These are phyloP conservation scores for Thera obeliscata DNA, from an alignment of 2,888 invertebrate species.

Conservation along the genomic window DNA sequence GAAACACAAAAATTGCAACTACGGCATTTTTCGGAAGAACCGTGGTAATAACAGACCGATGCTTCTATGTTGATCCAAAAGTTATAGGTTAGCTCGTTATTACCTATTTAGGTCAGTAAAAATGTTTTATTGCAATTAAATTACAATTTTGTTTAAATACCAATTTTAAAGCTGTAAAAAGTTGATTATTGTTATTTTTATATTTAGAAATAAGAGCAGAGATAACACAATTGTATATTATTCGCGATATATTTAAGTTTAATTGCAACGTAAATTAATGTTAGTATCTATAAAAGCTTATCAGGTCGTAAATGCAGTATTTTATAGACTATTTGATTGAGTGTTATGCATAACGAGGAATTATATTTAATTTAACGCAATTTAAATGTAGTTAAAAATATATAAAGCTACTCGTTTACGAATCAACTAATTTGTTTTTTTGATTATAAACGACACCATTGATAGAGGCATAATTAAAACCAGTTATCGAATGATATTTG, in stretches of 20 bases:
- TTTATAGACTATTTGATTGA: slow-evolving; percentile 32
- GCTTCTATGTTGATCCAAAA: not conserved
- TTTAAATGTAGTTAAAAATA: slow-evolving; percentile 24
- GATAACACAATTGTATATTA: slow-evolving; percentile 18
- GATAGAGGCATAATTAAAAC: slow-evolving; percentile 17
- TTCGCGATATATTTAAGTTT: slow-evolving; percentile 31
- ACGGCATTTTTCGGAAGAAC: not conserved
- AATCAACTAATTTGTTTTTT: slow-evolving; percentile 11
- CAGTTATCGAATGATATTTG: slow-evolving; percentile 7
- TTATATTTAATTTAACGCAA: slow-evolving; percentile 30
- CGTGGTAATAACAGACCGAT: not conserved
- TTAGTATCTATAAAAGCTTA: slow-evolving; percentile 28
- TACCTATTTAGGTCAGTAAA: not conserved
- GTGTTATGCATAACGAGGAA: slow-evolving; percentile 24
- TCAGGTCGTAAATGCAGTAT: slow-evolving; percentile 31
- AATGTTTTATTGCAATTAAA: not conserved
- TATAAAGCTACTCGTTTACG: slow-evolving; percentile 13
- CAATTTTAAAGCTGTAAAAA: not conserved
- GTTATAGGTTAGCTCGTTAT: no score
- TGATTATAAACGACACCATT: slow-evolving; percentile 10
- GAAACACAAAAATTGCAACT: not conserved
- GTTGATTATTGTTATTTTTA: not conserved
- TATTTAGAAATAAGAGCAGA: not conserved
- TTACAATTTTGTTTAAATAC: not conserved
- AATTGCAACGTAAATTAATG: slow-evolving; percentile 28